These are phyloP conservation scores for Aegotheles bennettii DNA, from an alignment of 2,113 vertebrate genomes.

Conservation along the genomic window DNA sequence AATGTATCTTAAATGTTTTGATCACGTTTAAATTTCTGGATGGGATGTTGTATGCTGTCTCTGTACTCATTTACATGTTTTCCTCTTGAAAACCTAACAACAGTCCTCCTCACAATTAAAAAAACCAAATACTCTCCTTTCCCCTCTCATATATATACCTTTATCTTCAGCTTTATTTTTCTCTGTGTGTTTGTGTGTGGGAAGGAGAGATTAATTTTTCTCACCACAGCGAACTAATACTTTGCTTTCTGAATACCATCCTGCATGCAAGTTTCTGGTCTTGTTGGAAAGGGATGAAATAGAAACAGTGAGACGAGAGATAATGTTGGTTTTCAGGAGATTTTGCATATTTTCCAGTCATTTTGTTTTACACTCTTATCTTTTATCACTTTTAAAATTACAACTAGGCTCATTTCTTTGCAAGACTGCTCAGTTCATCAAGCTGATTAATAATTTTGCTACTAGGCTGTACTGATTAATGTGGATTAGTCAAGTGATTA, in stretches of 20 bases:
- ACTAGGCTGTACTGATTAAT: conserved; percentile 65
- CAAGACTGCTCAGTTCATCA: conserved; percentile 62
- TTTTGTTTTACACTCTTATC: background rate
- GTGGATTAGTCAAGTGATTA: conserved; percentile 72
- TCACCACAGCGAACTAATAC: background rate
- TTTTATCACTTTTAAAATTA: conserved; percentile 57
- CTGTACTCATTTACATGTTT: background rate
- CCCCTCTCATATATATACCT: background rate
- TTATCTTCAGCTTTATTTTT: background rate
- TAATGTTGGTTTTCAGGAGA: background rate
- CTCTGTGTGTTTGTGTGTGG: background rate
- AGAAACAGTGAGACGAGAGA: background rate
- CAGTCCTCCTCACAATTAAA: background rate
- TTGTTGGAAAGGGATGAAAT: background rate
- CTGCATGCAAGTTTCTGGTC: background rate
- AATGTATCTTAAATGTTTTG: background rate
- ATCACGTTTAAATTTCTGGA: background rate
- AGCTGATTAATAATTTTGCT: conserved; percentile 65
- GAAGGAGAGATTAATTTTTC: background rate
- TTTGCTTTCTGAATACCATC: background rate
- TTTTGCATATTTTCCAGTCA: background rate
- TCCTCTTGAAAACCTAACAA: background rate
- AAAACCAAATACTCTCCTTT: background rate
- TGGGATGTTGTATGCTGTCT: background rate
- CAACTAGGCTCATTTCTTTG: conserved; percentile 57